These are phyloP conservation scores for Takifugu bimaculatus DNA, from an alignment of 2,113 vertebrate species.

Conservation along the genomic window DNA sequence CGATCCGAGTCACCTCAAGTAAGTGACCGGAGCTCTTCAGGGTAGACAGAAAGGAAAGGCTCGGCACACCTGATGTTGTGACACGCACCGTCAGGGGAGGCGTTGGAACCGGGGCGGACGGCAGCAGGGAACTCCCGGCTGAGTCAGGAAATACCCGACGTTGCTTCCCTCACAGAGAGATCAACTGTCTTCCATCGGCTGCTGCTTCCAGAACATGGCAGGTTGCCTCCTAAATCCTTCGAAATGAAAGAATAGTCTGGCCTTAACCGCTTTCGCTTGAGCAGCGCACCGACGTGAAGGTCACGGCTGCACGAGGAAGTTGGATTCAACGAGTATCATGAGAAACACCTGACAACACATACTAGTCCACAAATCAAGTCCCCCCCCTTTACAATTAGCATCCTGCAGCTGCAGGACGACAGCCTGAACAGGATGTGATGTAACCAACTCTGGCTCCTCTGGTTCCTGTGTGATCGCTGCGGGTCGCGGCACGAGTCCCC, in stretches of 20 bases:
- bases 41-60: too few species aligned
- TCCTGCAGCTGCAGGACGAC: constrained; percentile 26
- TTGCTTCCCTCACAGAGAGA: constrained; percentile 45
- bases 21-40: too few species aligned
- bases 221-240: neutral
- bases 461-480: constrained; percentile 31
- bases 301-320: too few species aligned
- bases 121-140: too few species aligned
- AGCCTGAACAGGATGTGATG: constrained; percentile 35
- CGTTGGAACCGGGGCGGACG: too few species aligned
- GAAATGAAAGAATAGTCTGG: neutral
- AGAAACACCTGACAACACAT: too few species aligned
- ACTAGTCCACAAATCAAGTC: neutral
- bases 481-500: constrained; percentile 44
- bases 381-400: constrained; percentile 23
- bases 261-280: constrained; percentile 29
- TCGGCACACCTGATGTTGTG: too few species aligned
- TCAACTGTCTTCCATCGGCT: constrained; percentile 60
- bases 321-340: too few species aligned
- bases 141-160: too few species aligned
- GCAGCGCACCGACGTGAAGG: constrained; percentile 19
- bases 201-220: constrained; percentile 39
- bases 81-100: too few species aligned
- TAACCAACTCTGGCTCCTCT: constrained; percentile 33
- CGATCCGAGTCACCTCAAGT: too few species aligned